Base-by-base conservation (phyloP, 2,113 vertebrate genomes). In the Regulus satrapa region DNA sequence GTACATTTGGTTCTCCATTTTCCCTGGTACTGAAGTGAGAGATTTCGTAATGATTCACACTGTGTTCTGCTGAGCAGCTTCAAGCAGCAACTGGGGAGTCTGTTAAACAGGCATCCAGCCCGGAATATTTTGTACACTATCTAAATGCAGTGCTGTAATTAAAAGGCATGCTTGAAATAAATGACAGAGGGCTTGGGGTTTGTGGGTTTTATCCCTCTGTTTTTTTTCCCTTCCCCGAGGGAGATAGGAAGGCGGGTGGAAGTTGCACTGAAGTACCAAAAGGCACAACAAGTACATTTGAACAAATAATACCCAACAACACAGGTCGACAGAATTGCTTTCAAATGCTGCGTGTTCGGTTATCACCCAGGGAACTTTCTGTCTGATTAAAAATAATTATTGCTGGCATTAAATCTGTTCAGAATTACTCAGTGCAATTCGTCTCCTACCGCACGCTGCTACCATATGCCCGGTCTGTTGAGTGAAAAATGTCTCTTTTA, bases 361-460 rank as follows among this genome's bases (percentile, higher is more conserved):
- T 94, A 95, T 96, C 97, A 97, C 96, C 87, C 72, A 97, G 96
- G 97, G 97, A 98, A 97, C 95, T 97, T 97, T 95, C 95, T 97
- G 96, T 97, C 97, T 98, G 97, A 98, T 98, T 98, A 98, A 96
- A 98, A 98, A 97, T 98, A 97, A 98, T 98, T 97, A 97, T 97
- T 96, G 94, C 94, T 98, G 98, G 97, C 96, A 77, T 97, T 98
- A 96, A 97, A 97, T 97, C 95, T 97, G 95, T 62, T 97, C 95
- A 90, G 97, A 98, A 96, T 97, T 80, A 66, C 94, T 83, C 43
- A 18, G 48, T 2, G 41, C 61, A n/a, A 95, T 98, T 84, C 91
- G 68, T 97, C 96, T 97, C 94, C 93, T 89, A 10, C 81, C 28
- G 81, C 97, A 96, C 20, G 49, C 96, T 5, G 91, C 95, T 96